Evolutionary conservation across 2,797 vertebrate genomes (phyloP).

Genomic region (Sebastes taczanowskii): DNA sequence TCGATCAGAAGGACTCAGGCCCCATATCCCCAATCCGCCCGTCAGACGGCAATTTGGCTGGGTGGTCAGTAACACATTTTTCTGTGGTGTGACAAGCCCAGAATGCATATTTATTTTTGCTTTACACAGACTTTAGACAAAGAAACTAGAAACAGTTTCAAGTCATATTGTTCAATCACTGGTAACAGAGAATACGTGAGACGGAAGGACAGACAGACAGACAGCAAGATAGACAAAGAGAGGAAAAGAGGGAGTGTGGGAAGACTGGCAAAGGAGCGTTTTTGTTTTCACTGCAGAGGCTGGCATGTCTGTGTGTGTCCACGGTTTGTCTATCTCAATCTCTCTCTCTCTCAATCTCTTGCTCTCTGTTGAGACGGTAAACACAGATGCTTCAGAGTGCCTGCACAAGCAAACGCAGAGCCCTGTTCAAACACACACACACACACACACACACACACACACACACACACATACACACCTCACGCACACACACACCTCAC

Average conservation of each 20-base stretch:
- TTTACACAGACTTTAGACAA: not conserved
- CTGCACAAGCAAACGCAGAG: conserved; percentile 66
- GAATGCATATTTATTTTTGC: too few relatives aligned
- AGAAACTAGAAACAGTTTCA: not conserved
- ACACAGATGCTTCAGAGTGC: conserved; percentile 72
- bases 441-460: conserved; percentile 36
- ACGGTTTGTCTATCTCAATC: conserved; percentile 60
- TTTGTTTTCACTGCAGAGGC: conserved; percentile 75
- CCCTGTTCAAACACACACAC: conserved; percentile 61
- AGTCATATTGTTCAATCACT: not conserved
- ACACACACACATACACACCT: conserved; percentile 29
- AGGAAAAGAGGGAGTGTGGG: conserved; percentile 35
- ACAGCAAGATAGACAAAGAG: not conserved
- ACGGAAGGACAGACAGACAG: not conserved
- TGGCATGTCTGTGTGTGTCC: conserved; percentile 63
- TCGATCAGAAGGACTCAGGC: too few relatives aligned
- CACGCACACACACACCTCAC: conserved; percentile 1
- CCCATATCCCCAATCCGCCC: too few relatives aligned
- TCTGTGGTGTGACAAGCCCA: too few relatives aligned
- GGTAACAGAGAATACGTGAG: not conserved
- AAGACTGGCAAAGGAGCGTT: conserved; percentile 60
- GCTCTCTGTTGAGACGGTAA: conserved; percentile 67
- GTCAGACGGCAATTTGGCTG: too few relatives aligned
- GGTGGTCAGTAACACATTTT: too few relatives aligned
- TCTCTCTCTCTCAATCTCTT: conserved; percentile 40